phyloP scores from a whole-genome alignment of 2,113 vertebrate genomes.

The Rhynchomys soricoides region DNA sequence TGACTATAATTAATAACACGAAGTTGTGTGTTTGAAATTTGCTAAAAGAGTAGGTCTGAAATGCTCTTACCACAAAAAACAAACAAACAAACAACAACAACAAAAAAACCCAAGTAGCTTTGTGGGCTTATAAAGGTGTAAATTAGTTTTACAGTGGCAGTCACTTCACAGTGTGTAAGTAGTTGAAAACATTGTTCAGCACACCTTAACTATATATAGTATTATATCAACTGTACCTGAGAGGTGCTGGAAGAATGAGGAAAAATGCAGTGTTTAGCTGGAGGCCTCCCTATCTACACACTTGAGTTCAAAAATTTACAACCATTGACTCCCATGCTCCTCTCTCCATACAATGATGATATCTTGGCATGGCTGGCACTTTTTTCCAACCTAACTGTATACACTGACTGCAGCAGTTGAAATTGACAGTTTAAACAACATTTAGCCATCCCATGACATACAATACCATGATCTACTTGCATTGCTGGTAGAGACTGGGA shows the following conservation, averaged over 20 bases:
- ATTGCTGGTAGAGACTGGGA: background rate
- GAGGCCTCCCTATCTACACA: background rate
- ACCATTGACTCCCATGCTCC: background rate
- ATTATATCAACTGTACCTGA: background rate
- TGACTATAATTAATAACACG: background rate
- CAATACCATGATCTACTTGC: background rate
- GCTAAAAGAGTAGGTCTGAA: background rate
- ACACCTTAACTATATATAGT: background rate
- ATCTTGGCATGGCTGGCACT: background rate
- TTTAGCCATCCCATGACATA: background rate
- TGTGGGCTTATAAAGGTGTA: background rate
- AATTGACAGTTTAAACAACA: background rate
- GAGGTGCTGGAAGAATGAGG: background rate
- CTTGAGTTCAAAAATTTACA: background rate
- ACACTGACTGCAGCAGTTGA: background rate
- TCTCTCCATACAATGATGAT: rapidly evolving
- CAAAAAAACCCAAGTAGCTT: background rate
- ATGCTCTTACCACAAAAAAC: background rate
- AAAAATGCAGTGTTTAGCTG: background rate
- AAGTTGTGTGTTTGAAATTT: background rate
- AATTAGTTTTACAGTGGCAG: background rate
- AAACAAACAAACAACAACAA: too few species aligned
- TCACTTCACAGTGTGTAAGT: background rate
- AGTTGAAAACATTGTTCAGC: background rate
- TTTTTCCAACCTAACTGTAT: background rate